Evolutionary conservation across 2,113 vertebrate species (phyloP), one percentile per base, ranked within the genome.

Genomic region (Pollimyrus isidori): DNA sequence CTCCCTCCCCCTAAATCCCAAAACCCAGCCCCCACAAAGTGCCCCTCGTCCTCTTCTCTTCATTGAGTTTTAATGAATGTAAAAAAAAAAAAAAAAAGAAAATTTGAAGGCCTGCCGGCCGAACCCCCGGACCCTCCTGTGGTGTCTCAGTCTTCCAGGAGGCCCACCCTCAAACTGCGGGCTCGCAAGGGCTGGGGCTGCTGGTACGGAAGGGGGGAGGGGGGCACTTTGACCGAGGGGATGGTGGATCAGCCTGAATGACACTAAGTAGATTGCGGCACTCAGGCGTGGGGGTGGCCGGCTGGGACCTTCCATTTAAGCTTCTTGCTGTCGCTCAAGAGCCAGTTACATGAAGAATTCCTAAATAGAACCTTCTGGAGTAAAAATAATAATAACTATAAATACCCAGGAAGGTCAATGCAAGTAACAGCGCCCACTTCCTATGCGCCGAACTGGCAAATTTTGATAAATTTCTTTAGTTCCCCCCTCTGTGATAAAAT

Each of bases 11-110:
- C 17, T 3, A 80, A 80, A 80, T 80, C 85, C 35, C 39, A 23
- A 26, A 87, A 15, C n/a, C 89, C 46, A 50, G 46, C 88, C 88
- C 69, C 23, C 30, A 87, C n/a, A 19, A 86, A 53, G 30, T 87
- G 13, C 85, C 85, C 50, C 73, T 49, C 50, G 2, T 50, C 49
- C 48, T 42, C 69, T 83, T 83, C 23, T 39, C 50, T 82, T 85
- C 48, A 88, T 26, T 90, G 65, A 87, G 73, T 53, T 87, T 87
- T 83, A 62, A 53, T 62, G 87, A 62, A 65, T 83, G 69, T 90
- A 50, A 88, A 87, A 87, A 80, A 42, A 23, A 76, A 48, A 80
- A 45, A 84, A 84, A n/a, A 35, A 76, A 76, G n/a, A 5, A 56
- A 56, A 56, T 53, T 65, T 23, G n/a, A 45, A 39, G 76, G 7